These are phyloP conservation scores for Biston stratarius DNA, from an alignment of 2,888 invertebrate species.

Conservation along the genomic window DNA sequence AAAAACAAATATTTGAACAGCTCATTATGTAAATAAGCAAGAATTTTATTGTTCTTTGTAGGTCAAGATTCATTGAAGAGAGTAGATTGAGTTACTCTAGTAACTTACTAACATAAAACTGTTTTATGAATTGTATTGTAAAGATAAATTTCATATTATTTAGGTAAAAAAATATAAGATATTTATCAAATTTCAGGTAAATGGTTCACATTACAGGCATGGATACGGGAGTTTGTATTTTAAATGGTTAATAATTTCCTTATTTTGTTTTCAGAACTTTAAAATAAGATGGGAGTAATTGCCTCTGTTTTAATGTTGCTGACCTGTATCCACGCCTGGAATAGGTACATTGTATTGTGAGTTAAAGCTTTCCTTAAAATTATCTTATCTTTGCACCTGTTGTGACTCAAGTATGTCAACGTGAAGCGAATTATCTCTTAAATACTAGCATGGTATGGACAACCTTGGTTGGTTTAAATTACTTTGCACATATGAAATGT, in stretches of 20 bases:
- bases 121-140: neutral
- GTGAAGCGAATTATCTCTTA: slow-evolving; percentile 4
- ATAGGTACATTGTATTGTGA: neutral
- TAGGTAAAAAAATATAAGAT: neutral
- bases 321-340: no score
- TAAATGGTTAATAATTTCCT: no score
- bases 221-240: no score
- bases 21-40: slow-evolving; percentile 27
- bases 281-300: no score
- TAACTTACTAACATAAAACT: neutral
- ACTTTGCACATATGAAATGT: slow-evolving; percentile 3
- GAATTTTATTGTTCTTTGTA: slow-evolving; percentile 30
- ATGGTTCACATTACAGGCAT: no score
- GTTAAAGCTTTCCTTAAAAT: neutral
- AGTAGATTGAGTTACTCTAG: neutral
- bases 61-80: slow-evolving; percentile 23
- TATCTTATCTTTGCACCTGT: neutral
- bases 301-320: no score
- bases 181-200: no score
- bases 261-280: no score
- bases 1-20: slow-evolving; percentile 6
- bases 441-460: neutral
- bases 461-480: slow-evolving; percentile 10
- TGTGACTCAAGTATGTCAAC: slow-evolving; percentile 12
- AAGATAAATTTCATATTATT: neutral